These are phyloP conservation scores for Gerris buenoi DNA, from an alignment of 1,140 invertebrate genomes.

Conservation along the genomic window DNA sequence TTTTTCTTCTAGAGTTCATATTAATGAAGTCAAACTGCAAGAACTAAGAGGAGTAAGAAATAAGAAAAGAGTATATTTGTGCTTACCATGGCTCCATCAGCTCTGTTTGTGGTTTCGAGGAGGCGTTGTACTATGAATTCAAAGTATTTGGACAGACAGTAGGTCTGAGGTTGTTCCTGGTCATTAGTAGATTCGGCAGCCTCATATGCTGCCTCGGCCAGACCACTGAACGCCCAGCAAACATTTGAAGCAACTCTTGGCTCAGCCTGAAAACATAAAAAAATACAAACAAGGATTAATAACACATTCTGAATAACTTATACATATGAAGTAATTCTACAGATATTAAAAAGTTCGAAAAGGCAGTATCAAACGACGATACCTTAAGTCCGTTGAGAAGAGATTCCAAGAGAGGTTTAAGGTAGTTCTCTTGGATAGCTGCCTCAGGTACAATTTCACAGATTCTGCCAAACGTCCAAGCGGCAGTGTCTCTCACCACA, in stretches of 20 bases:
- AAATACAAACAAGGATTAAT: no score
- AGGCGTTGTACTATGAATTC: constrained; percentile 82
- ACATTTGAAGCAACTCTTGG: constrained; percentile 94
- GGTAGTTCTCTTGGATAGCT: constrained; percentile 74
- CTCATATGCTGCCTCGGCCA: constrained; percentile 96
- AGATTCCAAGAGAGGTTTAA: constrained; percentile 74
- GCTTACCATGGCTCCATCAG: constrained; percentile 52
- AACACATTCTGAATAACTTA: no score
- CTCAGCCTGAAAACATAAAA: constrained; percentile 41
- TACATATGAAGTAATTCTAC: no score
- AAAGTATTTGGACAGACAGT: constrained; percentile 84
- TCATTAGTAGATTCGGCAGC: constrained; percentile 43
- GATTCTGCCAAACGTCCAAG: constrained; percentile 95
- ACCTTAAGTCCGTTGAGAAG: constrained; percentile 68
- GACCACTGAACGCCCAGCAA: constrained; percentile 96
- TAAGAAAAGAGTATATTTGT: no score
- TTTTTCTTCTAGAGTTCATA: no score
- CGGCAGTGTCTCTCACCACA: constrained; percentile 88
- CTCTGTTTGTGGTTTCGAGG: constrained; percentile 84
- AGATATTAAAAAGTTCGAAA: no score
- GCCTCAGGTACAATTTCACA: constrained; percentile 95
- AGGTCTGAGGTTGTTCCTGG: constrained; percentile 77
- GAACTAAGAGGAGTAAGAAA: no score
- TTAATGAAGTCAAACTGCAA: no score
- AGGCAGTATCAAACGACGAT: neutral